Evolutionary conservation across 2,888 invertebrate genomes (phyloP).

Genomic region (Lydus trimaculatus): DNA sequence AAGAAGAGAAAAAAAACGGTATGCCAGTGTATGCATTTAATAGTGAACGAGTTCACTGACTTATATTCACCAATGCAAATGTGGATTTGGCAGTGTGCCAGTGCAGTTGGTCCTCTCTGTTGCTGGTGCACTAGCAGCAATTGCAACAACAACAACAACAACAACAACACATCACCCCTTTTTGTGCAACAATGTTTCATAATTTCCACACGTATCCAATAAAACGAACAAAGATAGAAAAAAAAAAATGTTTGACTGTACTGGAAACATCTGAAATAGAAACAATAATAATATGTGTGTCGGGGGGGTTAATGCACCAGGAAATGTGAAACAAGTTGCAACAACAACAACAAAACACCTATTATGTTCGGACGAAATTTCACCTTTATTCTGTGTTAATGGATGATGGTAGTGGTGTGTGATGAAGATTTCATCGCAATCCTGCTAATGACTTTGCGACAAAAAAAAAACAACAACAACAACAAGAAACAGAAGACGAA

Average conservation of each 20-base stretch:
- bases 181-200: neutral
- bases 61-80: neutral
- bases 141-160: neutral
- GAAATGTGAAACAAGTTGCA: slow-evolving; percentile 19
- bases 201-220: neutral
- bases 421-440: neutral
- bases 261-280: neutral
- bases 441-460: neutral
- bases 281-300: slow-evolving; percentile 6
- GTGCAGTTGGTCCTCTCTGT: neutral
- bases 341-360: slow-evolving; percentile 16
- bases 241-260: neutral
- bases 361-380: slow-evolving; percentile 25
- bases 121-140: neutral
- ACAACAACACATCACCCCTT: neutral
- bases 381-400: slow-evolving; percentile 24
- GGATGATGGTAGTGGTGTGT: neutral
- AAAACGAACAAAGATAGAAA: neutral
- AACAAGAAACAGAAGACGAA: too few relatives aligned
- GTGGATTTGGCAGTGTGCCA: neutral
- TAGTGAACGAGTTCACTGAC: slow-evolving; percentile 2
- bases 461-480: neutral
- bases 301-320: slow-evolving; percentile 27
- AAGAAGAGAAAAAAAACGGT: neutral
- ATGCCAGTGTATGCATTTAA: neutral